Percentiles rank a stretch among this genome's conserved stretches.
phyloP scores from a whole-genome alignment of 92 coral and sea anemone species.

The Palythoa heliodiscus region DNA sequence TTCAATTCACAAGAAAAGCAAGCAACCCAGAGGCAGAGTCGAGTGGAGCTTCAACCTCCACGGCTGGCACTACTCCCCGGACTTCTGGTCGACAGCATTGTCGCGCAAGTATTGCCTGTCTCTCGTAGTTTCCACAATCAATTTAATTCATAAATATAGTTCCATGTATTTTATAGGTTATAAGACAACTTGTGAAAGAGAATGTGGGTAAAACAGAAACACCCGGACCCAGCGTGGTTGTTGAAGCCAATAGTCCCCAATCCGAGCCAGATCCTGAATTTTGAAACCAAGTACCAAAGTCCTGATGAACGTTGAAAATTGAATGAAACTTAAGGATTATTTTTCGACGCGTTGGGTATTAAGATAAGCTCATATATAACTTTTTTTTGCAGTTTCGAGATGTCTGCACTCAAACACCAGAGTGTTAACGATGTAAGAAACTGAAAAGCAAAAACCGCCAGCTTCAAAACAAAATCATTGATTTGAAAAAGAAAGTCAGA shows the following conservation, averaged over 20 bases:
- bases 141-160: background rate
- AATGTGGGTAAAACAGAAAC: background rate
- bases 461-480: conserved; percentile 53
- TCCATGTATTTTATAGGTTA: background rate
- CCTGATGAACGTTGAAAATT: background rate
- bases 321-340: background rate
- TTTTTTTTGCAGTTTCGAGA: background rate
- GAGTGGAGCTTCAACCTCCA: too few species aligned
- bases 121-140: too few species aligned
- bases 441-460: conserved; percentile 39
- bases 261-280: background rate
- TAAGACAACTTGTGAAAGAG: background rate
- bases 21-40: too few species aligned
- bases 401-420: conserved; percentile 33
- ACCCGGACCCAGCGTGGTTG: background rate
- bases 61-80: too few species aligned
- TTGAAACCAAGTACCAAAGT: background rate
- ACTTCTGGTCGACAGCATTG: too few species aligned
- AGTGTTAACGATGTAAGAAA: conserved; percentile 45
- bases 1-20: too few species aligned
- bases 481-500: conserved; percentile 15
- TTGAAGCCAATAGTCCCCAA: background rate
- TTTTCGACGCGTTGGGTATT: background rate
- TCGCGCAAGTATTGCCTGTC: too few species aligned
- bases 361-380: background rate